These are phyloP conservation scores for Stenoptilia bipunctidactyla DNA, from an alignment of 2,888 invertebrate genomes.

Conservation along the genomic window DNA sequence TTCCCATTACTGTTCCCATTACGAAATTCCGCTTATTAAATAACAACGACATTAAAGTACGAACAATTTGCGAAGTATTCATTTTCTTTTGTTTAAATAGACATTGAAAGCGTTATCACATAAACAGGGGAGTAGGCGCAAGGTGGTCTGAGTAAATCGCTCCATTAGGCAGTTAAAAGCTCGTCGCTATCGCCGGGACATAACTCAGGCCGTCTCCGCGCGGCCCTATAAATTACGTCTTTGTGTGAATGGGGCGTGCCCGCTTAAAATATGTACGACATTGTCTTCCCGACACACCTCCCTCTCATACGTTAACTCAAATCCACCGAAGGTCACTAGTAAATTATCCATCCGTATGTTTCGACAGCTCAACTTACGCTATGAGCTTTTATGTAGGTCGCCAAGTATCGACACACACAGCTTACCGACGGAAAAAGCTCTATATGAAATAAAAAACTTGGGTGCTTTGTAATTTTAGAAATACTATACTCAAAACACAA, in stretches of 20 bases:
- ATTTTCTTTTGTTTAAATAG: constrained; percentile 28
- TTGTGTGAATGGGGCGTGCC: constrained; percentile 66
- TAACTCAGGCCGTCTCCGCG: constrained; percentile 68
- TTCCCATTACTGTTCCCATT: too few species aligned
- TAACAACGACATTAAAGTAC: constrained; percentile 18
- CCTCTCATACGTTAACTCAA: constrained; percentile 50
- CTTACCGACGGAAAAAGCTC: constrained; percentile 16
- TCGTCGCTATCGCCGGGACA: constrained; percentile 67
- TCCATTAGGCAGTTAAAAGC: constrained; percentile 71
- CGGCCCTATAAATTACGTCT: constrained; percentile 67
- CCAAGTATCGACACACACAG: constrained; percentile 19
- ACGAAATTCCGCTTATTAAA: too few species aligned
- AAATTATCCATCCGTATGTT: constrained; percentile 48
- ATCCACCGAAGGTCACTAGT: constrained; percentile 48
- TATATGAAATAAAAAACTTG: too few species aligned
- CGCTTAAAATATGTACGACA: constrained; percentile 68
- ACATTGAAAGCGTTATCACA: constrained; percentile 23
- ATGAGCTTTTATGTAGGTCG: constrained; percentile 34
- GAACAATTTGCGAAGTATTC: constrained; percentile 25
- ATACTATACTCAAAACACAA: too few species aligned
- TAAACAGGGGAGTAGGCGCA: constrained; percentile 51
- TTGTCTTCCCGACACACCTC: constrained; percentile 58
- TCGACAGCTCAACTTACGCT: constrained; percentile 21
- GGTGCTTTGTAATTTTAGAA: too few species aligned
- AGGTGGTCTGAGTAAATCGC: constrained; percentile 66